A percentile compares a stretch with the other conserved stretches of the same genome.
Evolutionary conservation across 2,113 vertebrate species (phyloP).

Genomic region (rabbit (Oryctolagus cuniculus)): mOryCun1.1 NC_091443.1:59420501-59421000

Average conservation of each 20-base stretch:
- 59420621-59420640: not conserved
- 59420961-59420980: slow-evolving; percentile 59
- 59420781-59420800: not conserved
- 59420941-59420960: slow-evolving; percentile 54
- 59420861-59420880: slow-evolving; percentile 51
- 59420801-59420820: not conserved
- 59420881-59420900: slow-evolving; percentile 32
- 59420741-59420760: not conserved
- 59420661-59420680: not conserved
- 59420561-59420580: not conserved
- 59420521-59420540: slow-evolving; percentile 1
- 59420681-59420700: not conserved
- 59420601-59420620: not conserved
- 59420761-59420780: not conserved
- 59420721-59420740: not conserved
- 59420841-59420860: slow-evolving; percentile 1
- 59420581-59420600: not conserved
- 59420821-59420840: not conserved
- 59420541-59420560: not conserved
- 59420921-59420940: slow-evolving; percentile 22
- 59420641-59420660: not conserved
- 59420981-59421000: slow-evolving; percentile 59
- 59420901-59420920: slow-evolving; percentile 55
- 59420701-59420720: not conserved
- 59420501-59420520: not conserved